A percentile compares a stretch with the other conserved stretches of the same genome.
phyloP scores from a whole-genome alignment of 2,888 invertebrate species.

The Seladonia tumulorum region DNA sequence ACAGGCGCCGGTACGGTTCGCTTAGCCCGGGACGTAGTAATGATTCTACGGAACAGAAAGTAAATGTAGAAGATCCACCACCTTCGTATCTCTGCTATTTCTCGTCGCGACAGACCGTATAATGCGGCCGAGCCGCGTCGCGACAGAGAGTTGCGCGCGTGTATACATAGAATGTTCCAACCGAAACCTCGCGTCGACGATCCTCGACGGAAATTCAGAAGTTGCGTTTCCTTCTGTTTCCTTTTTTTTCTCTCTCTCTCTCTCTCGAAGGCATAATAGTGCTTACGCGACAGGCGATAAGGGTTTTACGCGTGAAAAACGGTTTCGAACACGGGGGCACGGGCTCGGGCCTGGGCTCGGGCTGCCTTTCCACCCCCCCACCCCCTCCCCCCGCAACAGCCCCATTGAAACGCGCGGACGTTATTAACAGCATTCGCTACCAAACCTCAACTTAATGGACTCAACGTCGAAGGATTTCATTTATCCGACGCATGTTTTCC shows the following conservation, averaged over 20 bases:
- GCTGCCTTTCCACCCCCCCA: neutral
- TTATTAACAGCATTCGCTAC: conserved; percentile 43
- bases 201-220: conserved; percentile 60
- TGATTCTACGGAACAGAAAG: conserved; percentile 66
- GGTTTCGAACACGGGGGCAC: neutral
- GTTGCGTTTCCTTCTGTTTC: conserved; percentile 28
- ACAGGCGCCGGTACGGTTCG: conserved; percentile 60
- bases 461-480: conserved; percentile 49
- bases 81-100: conserved; percentile 65
- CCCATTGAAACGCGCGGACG: conserved; percentile 34
- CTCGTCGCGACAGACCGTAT: conserved; percentile 71
- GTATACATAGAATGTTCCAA: conserved; percentile 31
- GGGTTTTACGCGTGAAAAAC: conserved; percentile 42
- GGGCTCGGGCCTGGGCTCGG: neutral
- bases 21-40: conserved; percentile 69
- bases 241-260: conserved; percentile 11
- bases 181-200: conserved; percentile 60
- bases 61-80: conserved; percentile 65
- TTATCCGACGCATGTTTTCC: conserved; percentile 6
- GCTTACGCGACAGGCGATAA: conserved; percentile 50
- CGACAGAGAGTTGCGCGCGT: conserved; percentile 31
- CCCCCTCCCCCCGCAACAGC: neutral
- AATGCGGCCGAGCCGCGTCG: conserved; percentile 56
- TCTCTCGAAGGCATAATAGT: conserved; percentile 40
- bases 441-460: conserved; percentile 34